Base-by-base conservation (phyloP, 2,797 vertebrate species). In the Halcyon smyrnensis region DNA sequence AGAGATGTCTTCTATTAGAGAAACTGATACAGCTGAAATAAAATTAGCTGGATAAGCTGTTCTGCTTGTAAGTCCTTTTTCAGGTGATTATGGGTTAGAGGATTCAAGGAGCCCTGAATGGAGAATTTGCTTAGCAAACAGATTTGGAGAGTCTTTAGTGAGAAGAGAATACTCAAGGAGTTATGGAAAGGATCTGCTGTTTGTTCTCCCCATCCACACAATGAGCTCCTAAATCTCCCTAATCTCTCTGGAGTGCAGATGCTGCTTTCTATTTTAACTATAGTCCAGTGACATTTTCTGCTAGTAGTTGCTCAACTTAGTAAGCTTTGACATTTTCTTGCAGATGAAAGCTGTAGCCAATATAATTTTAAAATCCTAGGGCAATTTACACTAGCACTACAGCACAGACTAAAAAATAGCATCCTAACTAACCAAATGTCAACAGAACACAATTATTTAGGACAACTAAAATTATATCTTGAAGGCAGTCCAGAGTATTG, bases 311-410 rank as follows among this genome's bases (percentile, higher is more conserved):
- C 39, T 73, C 50, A 89, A 8, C 65, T 64, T 82, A 63, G 39
- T 76, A 43, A 84, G 76, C 17, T 75, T 95, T 96, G 83, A 89
- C 69, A 77, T 83, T 81, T 94, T 83, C 87, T 79, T 85, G 62
- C 9, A 93, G 75, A 84, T 53, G 8, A 75, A 87, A 93, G 64
- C 17, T 90, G 43, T 70, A 93, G 57, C 28, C 21, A 64, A 37
- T 41, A 48, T 70, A 51, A 79, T 94, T 97, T 95, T 83, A 36
- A 90, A 94, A 85, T 68, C 56, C 34, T 81, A 45, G 32, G 32
- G 37, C 46, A 69, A 86, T 92, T 91, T 87, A 74, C 50, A 93
- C 84, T 41, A 95, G 59, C 78, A 54, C 32, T 32, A 46, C 9
- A 90, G 54, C 28, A 43, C 45, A 46, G 34, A 85, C 25, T 56